Percentiles rank a stretch among this genome's conserved stretches.
Evolutionary conservation across 2,113 vertebrate species (phyloP).

Genomic region (Meriones unguiculatus): DNA sequence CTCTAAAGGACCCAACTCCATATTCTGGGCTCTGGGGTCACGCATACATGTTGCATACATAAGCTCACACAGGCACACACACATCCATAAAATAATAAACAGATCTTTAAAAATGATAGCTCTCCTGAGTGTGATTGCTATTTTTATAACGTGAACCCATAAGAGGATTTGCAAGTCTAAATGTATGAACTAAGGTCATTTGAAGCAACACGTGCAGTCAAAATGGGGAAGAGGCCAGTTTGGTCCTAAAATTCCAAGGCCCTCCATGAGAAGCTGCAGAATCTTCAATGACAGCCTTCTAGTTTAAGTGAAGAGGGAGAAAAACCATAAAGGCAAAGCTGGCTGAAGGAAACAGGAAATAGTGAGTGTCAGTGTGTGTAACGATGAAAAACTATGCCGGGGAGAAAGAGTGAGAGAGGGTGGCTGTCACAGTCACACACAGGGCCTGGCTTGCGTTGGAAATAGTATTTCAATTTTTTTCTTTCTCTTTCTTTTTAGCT

Average conservation of each 20-base stretch:
- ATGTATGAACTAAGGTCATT: neutral
- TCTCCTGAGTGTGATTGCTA: neutral
- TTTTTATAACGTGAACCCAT: constrained; percentile 21
- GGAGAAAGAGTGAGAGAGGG: neutral
- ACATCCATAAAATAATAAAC: neutral
- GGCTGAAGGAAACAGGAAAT: neutral
- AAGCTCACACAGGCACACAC: neutral
- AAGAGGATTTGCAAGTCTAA: neutral
- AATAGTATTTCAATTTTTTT: neutral
- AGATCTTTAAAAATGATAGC: neutral
- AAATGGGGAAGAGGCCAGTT: neutral
- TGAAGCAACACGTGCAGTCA: neutral
- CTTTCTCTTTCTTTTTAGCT: neutral
- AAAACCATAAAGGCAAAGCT: neutral
- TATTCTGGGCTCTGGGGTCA: neutral
- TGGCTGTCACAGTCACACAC: neutral
- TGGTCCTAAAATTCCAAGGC: neutral
- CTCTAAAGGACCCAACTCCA: neutral
- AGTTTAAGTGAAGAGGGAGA: neutral
- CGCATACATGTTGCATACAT: neutral
- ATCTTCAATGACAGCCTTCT: neutral
- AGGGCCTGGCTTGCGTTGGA: neutral
- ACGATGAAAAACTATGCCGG: neutral
- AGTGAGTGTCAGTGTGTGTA: neutral
- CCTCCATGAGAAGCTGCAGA: neutral